Base-by-base conservation (phyloP, 2,888 invertebrate genomes). In the Trichacis sp. region DNA sequence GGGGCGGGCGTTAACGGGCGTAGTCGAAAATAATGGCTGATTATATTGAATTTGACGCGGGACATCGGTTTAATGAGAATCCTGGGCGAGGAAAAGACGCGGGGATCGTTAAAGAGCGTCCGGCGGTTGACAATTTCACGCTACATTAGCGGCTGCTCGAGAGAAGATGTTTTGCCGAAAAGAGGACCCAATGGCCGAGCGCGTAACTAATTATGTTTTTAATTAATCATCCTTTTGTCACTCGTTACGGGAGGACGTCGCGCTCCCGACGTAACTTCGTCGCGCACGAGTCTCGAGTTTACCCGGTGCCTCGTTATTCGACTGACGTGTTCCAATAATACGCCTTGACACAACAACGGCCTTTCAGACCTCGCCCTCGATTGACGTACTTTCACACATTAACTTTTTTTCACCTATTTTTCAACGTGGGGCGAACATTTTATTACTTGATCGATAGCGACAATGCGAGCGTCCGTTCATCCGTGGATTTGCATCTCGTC, bases 221-320 rank as follows among this genome's bases (percentile, higher is more conserved):
- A 81, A 84, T 84, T 83, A 83, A 84, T 84, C 83, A 83, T 77
- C 78, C 73, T 78, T 78, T 79, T 77, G 78, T 79, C 78, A 73
- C 75, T 66, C 72, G 69, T 67, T 55, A 65, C 65, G 52, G 57
- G 64, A 50, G 57, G 30, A 33, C 47, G 43, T 53, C 17, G 17
- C 50, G 49, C 63, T 55, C 24, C 53, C 64, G 65, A 69, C 54
- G 59, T 67, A 60, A 52, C 64, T 61, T 67, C 67, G 71, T 69
- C 72, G 70, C 73, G 72, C 69, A 12, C 46, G 46, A 24, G 46
- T 14, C 67, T 73, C 73, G 72, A 77, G 75, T 78, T 80, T 75
- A 73, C 77, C 70, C 70, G 73, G 69, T 60, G 69, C 57, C 79
- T 79, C 79, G 82, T 82, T 82, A 81, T 73, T 68, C 69, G 53